phyloP scores from a whole-genome alignment of 2,888 invertebrate genomes.

The Nemurella pictetii region DNA sequence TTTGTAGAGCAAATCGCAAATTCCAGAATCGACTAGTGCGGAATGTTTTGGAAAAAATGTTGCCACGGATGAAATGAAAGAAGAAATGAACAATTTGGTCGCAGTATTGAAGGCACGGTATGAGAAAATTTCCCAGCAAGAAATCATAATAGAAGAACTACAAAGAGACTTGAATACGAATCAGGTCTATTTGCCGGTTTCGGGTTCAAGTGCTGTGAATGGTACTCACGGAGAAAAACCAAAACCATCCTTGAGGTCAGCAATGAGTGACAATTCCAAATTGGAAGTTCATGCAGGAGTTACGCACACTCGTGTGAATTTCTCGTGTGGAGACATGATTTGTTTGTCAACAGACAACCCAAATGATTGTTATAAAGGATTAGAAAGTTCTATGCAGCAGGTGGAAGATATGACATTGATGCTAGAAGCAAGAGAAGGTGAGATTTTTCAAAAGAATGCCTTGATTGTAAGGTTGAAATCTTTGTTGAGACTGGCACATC shows the following conservation, averaged over 20 bases:
- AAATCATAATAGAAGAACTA: not conserved
- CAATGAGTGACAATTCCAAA: not conserved
- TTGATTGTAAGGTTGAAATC: not conserved
- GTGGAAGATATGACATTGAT: conserved; percentile 1
- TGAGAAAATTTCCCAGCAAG: not conserved
- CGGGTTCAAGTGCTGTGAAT: not conserved
- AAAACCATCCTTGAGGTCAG: too few relatives aligned
- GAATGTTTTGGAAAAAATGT: conserved; percentile 9
- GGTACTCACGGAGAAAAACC: not conserved
- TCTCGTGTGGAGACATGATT: not conserved
- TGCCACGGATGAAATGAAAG: conserved; percentile 32
- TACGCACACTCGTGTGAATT: not conserved
- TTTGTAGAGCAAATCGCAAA: not conserved
- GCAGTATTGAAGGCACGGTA: conserved; percentile 24
- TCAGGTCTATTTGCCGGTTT: not conserved
- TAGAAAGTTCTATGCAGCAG: not conserved
- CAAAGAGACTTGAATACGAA: not conserved
- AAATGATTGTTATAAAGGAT: not conserved
- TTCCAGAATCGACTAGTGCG: not conserved
- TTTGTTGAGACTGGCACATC: not conserved
- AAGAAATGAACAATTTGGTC: conserved; percentile 27
- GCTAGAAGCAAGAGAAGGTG: not conserved
- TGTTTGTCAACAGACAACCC: not conserved
- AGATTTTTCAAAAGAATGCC: not conserved
- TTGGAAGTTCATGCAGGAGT: not conserved